Evolutionary conservation across 2,797 vertebrate species (phyloP).

Genomic region (Coracias cyanogaster): DNA sequence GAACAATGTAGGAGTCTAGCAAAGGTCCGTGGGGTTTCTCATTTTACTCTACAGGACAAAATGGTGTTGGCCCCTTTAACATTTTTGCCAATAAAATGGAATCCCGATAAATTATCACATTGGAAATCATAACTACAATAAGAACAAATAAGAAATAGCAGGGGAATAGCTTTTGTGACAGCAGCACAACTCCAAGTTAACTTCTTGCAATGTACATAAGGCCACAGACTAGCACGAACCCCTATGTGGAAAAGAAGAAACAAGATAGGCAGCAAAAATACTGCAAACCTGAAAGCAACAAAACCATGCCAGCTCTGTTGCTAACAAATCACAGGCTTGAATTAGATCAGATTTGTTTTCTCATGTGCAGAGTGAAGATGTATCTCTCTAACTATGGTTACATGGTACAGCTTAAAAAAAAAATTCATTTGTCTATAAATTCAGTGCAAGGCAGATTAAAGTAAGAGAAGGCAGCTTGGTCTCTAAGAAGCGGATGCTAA

Average conservation of each 20-base stretch:
- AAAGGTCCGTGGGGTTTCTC: not conserved
- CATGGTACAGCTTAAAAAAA: not conserved
- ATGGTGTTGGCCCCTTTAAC: not conserved
- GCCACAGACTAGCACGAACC: not conserved
- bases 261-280: not conserved
- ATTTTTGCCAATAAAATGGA: not conserved
- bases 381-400: not conserved
- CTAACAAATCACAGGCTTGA: not conserved
- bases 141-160: not conserved
- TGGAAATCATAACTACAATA: not conserved
- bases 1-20: not conserved
- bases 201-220: not conserved
- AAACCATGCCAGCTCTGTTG: not conserved
- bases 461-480: not conserved
- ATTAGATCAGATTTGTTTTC: not conserved
- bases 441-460: not conserved
- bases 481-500: not conserved
- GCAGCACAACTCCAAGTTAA: not conserved
- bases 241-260: not conserved
- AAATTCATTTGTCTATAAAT: not conserved
- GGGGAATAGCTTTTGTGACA: not conserved
- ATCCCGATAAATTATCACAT: not conserved
- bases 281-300: not conserved
- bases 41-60: not conserved
- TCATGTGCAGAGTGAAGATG: not conserved